phyloP scores from a whole-genome alignment of 2,113 vertebrate species.

The Clarias magur region DNA sequence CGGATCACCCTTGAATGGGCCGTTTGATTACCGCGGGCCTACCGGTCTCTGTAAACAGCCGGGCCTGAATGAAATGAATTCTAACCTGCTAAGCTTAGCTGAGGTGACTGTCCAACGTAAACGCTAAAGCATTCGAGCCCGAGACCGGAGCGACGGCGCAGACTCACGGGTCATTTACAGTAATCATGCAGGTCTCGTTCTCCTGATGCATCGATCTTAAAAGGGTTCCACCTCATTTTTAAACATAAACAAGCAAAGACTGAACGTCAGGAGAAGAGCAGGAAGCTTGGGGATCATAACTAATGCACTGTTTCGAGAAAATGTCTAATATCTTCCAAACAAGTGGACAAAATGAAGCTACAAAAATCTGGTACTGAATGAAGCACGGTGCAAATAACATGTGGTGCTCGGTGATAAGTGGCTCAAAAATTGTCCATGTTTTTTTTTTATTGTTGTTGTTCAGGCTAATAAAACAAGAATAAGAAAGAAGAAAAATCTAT shows the following conservation, averaged over 20 bases:
- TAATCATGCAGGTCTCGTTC: not conserved
- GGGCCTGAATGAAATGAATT: not conserved
- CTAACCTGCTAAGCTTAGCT: not conserved
- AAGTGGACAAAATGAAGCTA: not conserved
- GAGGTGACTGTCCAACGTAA: constrained; percentile 30
- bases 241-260: not conserved
- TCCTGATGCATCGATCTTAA: not conserved
- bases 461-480: constrained; percentile 2
- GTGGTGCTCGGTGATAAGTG: not conserved
- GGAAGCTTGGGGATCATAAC: too few species aligned
- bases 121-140: constrained; percentile 3
- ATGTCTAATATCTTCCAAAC: not conserved
- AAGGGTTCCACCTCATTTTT: not conserved
- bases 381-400: not conserved
- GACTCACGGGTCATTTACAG: constrained; percentile 29
- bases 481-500: not conserved
- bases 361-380: not conserved
- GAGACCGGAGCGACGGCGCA: not conserved
- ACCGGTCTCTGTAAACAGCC: constrained; percentile 10
- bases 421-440: not conserved
- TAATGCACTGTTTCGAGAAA: not conserved
- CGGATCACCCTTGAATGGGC: not conserved
- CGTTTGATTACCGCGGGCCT: not conserved
- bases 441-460: not conserved
- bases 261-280: not conserved